phyloP scores from a whole-genome alignment of 2,797 vertebrate genomes.

The Periophthalmus magnuspinnatus region DNA sequence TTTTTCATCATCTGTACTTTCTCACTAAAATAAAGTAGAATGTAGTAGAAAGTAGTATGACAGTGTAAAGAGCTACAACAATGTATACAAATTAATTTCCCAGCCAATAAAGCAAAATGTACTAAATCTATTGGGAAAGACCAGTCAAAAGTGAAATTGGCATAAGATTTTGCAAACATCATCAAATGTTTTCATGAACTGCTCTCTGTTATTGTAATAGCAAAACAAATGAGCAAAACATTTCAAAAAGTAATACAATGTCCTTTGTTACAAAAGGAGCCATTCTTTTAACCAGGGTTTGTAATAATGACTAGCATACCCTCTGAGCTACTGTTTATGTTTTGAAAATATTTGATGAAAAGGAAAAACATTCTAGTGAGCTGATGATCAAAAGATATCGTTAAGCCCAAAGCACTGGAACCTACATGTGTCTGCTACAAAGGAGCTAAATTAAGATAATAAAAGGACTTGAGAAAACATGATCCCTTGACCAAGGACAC shows the following conservation, averaged over 20 bases:
- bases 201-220: background rate
- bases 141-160: background rate
- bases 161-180: background rate
- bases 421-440: background rate
- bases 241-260: no score
- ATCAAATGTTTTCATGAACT: background rate
- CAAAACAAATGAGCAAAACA: background rate
- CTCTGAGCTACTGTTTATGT: no score
- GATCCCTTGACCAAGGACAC: slow-evolving; percentile 39
- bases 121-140: background rate
- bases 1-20: background rate
- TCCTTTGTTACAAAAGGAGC: no score
- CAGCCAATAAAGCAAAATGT: background rate
- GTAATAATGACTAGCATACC: no score
- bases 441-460: slow-evolving; percentile 4
- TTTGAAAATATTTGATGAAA: no score
- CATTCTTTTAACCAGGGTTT: no score
- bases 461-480: slow-evolving; percentile 32
- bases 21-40: no score
- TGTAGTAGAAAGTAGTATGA: no score
- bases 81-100: background rate
- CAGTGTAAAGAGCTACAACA: no score
- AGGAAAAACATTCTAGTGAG: slow-evolving; percentile 27
- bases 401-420: slow-evolving; percentile 3
- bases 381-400: slow-evolving; percentile 24